Evolutionary conservation across 2,113 vertebrate genomes (phyloP), one percentile per base, ranked within the genome.

Genomic region (Bos indicus): DNA sequence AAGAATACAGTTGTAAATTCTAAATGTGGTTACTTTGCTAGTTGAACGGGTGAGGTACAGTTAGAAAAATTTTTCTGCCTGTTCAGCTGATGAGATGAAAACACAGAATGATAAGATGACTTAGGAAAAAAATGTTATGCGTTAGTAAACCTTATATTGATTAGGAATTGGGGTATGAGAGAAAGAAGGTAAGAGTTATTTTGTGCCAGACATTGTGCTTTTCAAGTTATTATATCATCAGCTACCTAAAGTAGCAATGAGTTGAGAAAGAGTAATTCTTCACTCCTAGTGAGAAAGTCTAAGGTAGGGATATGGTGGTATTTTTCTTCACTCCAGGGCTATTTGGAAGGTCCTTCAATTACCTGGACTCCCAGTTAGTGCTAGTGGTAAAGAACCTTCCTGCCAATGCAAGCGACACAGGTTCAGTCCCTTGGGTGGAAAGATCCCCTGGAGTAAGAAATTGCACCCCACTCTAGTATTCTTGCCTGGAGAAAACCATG

Each of bases 201-300:
- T 95, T 97, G 25, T 95, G 46, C 78, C 54, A 94, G 77, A 81
- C 28, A 17, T 46, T 89, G n/a, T 96, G 74, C 51, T 88, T 96
- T 96, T 84, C 30, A 81, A 33, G 46, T 46, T 92, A 0, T 82
- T 87, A 14, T 6, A 52, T 85, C 46, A 54, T 77, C 86, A 95
- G 43, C 87, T 7, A 64, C 23, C 43, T 78, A 51, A 90, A 88
- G 7, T 83, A 88, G 30, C n/a, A 90, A 6, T 83, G 51, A 87
- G 25, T 90, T 94, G 67, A 92, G 67, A 94, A 92, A 95, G 17
- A 92, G 14, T 96, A 71, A 81, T 77, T 91, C 25, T 95, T 88
- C n/a, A 54, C 96, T 36, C 1, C 21, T 80, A 21, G 2, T 36
- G 74, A 88, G 56, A 80, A 96, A 51, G 85, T 87, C 23, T 51